These are phyloP conservation scores for Platygyra sinensis DNA, from an alignment of 64 coral and sea anemone species.

Conservation along the genomic window DNA sequence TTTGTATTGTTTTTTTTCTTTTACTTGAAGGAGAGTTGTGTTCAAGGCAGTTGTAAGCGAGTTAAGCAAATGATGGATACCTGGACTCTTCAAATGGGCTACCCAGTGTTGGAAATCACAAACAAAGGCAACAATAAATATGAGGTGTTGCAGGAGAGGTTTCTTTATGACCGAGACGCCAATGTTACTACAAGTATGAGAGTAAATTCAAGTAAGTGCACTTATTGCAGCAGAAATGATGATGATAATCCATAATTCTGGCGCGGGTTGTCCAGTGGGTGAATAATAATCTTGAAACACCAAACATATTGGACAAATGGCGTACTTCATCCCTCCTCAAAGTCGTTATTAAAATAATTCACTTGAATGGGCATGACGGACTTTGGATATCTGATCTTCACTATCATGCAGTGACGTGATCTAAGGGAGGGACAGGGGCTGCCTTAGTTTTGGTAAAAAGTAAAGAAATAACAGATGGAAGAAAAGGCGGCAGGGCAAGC, in stretches of 20 bases:
- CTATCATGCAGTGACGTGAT: no score
- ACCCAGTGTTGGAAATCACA: slow-evolving; percentile 75
- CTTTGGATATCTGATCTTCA: no score
- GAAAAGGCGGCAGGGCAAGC: no score
- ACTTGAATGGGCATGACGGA: no score
- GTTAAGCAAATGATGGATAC: slow-evolving; percentile 87
- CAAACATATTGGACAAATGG: no score
- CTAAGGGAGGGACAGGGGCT: no score
- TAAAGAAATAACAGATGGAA: no score
- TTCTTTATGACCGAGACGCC: slow-evolving; percentile 53
- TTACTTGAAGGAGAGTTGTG: slow-evolving; percentile 58
- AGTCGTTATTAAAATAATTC: no score
- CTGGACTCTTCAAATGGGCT: slow-evolving; percentile 91
- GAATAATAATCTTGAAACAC: neutral
- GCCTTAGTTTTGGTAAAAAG: no score
- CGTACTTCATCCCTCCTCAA: no score
- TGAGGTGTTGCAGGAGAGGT: slow-evolving; percentile 58
- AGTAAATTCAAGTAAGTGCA: slow-evolving; percentile 48
- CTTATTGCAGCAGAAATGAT: neutral
- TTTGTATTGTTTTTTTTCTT: neutral
- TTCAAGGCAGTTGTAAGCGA: neutral
- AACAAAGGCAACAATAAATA: neutral
- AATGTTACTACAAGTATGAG: slow-evolving; percentile 28
- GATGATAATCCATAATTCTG: no score
- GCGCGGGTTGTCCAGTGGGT: no score